Evolutionary conservation across 2,888 invertebrate species (phyloP).

Genomic region (Cetonia aurata): DNA sequence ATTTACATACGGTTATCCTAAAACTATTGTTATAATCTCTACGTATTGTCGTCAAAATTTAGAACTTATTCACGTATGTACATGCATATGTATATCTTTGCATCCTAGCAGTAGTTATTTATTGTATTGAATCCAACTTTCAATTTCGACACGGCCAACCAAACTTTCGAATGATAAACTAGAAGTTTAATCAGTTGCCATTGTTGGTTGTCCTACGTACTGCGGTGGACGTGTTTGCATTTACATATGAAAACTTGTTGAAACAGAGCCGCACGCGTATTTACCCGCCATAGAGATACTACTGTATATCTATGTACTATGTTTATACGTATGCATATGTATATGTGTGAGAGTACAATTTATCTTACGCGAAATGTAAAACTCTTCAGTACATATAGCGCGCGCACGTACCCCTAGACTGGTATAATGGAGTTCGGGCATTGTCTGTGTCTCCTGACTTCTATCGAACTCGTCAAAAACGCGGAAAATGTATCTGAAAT

Average conservation of each 20-base stretch:
- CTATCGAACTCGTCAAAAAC: slow-evolving; percentile 37
- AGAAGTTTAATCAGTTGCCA: slow-evolving; percentile 26
- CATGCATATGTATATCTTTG: too few relatives aligned
- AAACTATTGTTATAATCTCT: too few relatives aligned
- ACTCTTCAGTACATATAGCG: slow-evolving; percentile 10
- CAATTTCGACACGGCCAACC: slow-evolving; percentile 14
- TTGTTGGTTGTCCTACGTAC: neutral
- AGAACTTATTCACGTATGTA: too few relatives aligned
- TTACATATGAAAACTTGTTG: slow-evolving; percentile 36
- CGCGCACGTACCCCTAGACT: neutral
- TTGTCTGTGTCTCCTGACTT: slow-evolving; percentile 11
- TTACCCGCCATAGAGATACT: too few relatives aligned
- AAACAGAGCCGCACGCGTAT: neutral
- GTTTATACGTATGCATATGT: neutral
- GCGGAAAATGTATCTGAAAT: slow-evolving; percentile 34
- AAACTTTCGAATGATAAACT: slow-evolving; percentile 1
- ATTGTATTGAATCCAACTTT: neutral
- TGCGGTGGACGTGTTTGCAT: neutral
- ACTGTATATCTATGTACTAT: neutral
- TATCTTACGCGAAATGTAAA: slow-evolving; percentile 26
- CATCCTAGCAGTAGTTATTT: too few relatives aligned
- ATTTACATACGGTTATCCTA: too few relatives aligned
- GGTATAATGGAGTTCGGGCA: neutral
- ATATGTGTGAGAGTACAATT: slow-evolving; percentile 13
- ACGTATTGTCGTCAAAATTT: too few relatives aligned